Conservation (phyloP, 2,113 vertebrate species). For the Neodontobutis hainanensis region DNA sequence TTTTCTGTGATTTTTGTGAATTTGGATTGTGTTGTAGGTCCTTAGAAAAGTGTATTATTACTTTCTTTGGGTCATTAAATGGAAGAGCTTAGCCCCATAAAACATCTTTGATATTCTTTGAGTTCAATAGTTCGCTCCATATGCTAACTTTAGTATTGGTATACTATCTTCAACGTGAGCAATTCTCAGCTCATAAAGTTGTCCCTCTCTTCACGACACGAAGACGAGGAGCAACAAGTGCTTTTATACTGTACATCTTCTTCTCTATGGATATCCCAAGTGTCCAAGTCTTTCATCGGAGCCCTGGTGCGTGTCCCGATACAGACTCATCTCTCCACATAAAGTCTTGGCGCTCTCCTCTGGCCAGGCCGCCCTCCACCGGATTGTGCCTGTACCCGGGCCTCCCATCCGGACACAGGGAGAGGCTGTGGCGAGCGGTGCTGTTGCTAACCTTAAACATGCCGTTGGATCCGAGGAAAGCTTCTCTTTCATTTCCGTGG, state of each 20-base stretch:
- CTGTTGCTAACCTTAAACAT: slow-evolving; percentile 79
- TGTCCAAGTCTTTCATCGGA: slow-evolving; percentile 61
- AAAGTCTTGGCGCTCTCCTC: slow-evolving; percentile 69
- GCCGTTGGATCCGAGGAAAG: slow-evolving; percentile 73
- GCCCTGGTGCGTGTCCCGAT: slow-evolving; percentile 44
- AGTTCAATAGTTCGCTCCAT: slow-evolving; percentile 41
- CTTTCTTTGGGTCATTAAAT: slow-evolving; percentile 70
- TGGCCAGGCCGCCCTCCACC: slow-evolving; percentile 45
- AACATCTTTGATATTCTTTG: slow-evolving; percentile 50
- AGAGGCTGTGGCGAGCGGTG: slow-evolving; percentile 71
- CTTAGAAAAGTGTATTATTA: slow-evolving; percentile 44
- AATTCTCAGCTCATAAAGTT: slow-evolving; percentile 26
- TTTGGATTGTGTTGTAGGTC: slow-evolving; percentile 76
- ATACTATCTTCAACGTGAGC: slow-evolving; percentile 20
- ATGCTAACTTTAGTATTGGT: slow-evolving; percentile 17
- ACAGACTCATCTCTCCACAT: slow-evolving; percentile 73
- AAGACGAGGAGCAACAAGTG: slow-evolving; percentile 71
- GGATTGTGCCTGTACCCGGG: slow-evolving; percentile 59
- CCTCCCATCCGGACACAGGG: slow-evolving; percentile 57
- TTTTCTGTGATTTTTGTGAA: slow-evolving; percentile 39
- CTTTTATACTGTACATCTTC: slow-evolving; percentile 29
- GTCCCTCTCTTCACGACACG: slow-evolving; percentile 31
- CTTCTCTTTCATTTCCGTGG: slow-evolving; percentile 75
- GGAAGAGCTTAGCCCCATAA: slow-evolving; percentile 57
- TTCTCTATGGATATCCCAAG: slow-evolving; percentile 22